Conservation (phyloP, 1,140 invertebrate genomes). For the Sminthurides bifidus region DNA sequence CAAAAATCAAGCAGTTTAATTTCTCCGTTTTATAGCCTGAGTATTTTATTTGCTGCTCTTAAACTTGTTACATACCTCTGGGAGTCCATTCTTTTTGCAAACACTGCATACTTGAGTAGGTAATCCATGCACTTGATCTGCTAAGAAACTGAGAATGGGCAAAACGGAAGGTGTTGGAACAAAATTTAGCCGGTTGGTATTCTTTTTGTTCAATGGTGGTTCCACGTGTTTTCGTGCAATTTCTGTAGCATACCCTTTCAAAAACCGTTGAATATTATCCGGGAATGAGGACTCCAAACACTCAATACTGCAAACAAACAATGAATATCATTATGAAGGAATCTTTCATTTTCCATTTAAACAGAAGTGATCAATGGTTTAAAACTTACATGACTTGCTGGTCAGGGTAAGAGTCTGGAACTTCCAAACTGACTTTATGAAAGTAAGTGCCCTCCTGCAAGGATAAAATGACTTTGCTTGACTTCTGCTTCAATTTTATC, state of each 20-base stretch:
- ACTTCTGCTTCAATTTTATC: slow-evolving; percentile 56
- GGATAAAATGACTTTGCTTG: slow-evolving; percentile 38
- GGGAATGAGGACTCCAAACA: slow-evolving; percentile 55
- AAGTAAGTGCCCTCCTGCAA: slow-evolving; percentile 47
- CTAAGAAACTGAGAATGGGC: slow-evolving; percentile 48
- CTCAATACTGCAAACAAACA: slow-evolving; percentile 40
- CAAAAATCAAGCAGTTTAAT: background rate
- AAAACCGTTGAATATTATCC: slow-evolving; percentile 46
- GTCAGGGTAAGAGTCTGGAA: slow-evolving; percentile 57
- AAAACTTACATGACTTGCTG: slow-evolving; percentile 44
- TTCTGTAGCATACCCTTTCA: slow-evolving; percentile 54
- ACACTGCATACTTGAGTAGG: slow-evolving; percentile 50
- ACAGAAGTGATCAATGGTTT: too few species aligned
- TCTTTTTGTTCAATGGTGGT: slow-evolving; percentile 47
- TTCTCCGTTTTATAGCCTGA: background rate
- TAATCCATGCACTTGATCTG: slow-evolving; percentile 46
- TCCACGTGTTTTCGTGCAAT: slow-evolving; percentile 57
- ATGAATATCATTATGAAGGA: too few species aligned
- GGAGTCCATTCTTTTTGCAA: slow-evolving; percentile 50
- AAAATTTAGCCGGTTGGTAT: slow-evolving; percentile 41
- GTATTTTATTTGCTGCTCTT: slow-evolving; percentile 6
- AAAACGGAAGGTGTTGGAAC: slow-evolving; percentile 49
- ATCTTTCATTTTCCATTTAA: too few species aligned
- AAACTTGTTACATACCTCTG: slow-evolving; percentile 46
- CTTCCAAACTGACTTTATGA: slow-evolving; percentile 44